phyloP scores from a whole-genome alignment of 2,888 invertebrate genomes.

The Tetranychus piercei region DNA sequence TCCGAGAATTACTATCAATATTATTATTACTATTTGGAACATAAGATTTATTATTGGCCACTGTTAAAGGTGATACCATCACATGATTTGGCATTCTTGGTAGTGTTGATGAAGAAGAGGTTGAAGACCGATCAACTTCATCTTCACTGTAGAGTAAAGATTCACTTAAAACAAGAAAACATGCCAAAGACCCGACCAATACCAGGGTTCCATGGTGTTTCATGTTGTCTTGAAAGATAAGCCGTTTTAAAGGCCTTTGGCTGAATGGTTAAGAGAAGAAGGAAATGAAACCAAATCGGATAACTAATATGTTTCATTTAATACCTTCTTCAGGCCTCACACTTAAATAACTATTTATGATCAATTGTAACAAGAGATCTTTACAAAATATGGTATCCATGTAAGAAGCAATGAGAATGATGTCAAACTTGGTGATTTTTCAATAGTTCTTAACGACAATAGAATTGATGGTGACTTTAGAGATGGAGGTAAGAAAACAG shows the following conservation, averaged over 20 bases:
- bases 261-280: not conserved
- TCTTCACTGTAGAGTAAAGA: not conserved
- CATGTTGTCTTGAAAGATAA: not conserved
- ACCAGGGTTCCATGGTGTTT: conserved; percentile 1
- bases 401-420: no score
- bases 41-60: not conserved
- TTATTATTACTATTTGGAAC: not conserved
- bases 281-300: not conserved
- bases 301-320: not conserved
- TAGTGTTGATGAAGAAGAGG: not conserved
- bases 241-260: not conserved
- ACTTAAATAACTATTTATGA: not conserved
- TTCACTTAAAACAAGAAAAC: not conserved
- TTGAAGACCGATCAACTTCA: not conserved
- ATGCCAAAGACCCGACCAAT: not conserved
- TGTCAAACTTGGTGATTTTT: no score
- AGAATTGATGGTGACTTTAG: no score
- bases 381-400: no score
- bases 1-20: not conserved
- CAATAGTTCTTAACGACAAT: no score
- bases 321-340: not conserved
- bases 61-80: not conserved
- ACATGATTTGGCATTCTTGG: not conserved
- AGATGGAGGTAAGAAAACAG: no score
- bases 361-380: no score